Evolutionary conservation across 1,140 invertebrate genomes (phyloP), one percentile per base, ranked within the genome.

Genomic region (Mya arenaria): DNA sequence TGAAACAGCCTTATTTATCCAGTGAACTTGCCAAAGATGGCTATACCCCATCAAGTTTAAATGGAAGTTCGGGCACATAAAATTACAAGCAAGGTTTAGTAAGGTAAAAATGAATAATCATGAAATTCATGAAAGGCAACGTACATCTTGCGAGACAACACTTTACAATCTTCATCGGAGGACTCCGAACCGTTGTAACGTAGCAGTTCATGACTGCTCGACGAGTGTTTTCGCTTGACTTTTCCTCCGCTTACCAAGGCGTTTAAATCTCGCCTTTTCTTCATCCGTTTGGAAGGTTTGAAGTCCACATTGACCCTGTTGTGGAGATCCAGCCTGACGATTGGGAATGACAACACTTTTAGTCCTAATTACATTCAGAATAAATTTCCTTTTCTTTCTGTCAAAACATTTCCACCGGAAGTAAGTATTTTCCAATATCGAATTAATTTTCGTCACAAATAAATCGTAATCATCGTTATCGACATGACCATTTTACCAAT

Each of bases 231-330:
- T n/a, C 89, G 74, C 39, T 87, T 82, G 36, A 83, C 79, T 86
- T 92, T 92, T 6, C 88, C 91, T 66, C 90, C 90, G 13, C 89
- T 84, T 15, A 93, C 92, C n/a, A 93, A 83, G 58, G 92, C 92
- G 83, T 93, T 92, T 37, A 93, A 86, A 86, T 93, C 91, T 23
- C 92, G 91, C 58, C 92, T 92, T 80, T 93, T 93, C 85, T 93
- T 93, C 92, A 93, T 93, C 88, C 86, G 92, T 90, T 93, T 93
- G 32, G 88, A 87, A 30, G 90, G 91, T 86, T 92, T 91, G 83
- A 91, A 91, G 37, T 90, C 89, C n/a, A 92, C 91, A 91, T 92
- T 90, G 32, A 89, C 32, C 68, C 85, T 88, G 23, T 75, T 83
- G 66, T 86, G 77, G 32, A 84, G 75, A 55, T 91, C 90, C 86